Evolutionary conservation across 2,113 vertebrate genomes (phyloP).

Genomic region (Cisticola juncidis): DNA sequence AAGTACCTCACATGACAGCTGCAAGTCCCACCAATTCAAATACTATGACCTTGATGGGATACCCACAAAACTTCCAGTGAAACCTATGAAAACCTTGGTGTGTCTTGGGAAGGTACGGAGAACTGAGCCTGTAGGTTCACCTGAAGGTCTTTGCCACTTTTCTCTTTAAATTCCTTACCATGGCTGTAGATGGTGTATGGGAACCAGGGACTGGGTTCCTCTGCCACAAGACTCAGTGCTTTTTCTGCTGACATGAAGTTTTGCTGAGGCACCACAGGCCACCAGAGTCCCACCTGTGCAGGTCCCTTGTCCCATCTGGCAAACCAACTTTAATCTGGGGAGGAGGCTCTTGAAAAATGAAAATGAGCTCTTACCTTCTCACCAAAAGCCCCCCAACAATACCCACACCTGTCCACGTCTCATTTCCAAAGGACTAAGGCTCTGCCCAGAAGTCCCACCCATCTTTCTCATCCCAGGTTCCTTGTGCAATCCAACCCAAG

Average conservation of each 20-base stretch:
- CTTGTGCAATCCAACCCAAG: background rate
- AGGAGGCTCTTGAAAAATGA: background rate
- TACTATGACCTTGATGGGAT: background rate
- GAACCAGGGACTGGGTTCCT: background rate
- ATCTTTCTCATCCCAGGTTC: background rate
- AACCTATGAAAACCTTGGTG: background rate
- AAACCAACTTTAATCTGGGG: background rate
- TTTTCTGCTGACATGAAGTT: background rate
- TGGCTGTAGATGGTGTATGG: background rate
- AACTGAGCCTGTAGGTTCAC: background rate
- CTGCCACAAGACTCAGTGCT: background rate
- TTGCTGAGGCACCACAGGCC: background rate
- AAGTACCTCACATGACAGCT: fast-evolving
- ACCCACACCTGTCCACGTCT: background rate
- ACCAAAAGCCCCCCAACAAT: background rate
- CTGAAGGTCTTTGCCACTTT: background rate
- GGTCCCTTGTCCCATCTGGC: background rate
- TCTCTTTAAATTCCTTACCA: background rate
- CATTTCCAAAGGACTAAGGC: background rate
- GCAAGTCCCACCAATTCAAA: background rate
- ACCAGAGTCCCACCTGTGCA: background rate
- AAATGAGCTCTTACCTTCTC: background rate
- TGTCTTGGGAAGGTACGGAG: background rate
- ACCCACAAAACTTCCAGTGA: background rate
- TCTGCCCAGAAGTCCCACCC: background rate